Evolutionary conservation across 2,888 invertebrate genomes (phyloP).

Genomic region (Chydorus sphaericus): DNA sequence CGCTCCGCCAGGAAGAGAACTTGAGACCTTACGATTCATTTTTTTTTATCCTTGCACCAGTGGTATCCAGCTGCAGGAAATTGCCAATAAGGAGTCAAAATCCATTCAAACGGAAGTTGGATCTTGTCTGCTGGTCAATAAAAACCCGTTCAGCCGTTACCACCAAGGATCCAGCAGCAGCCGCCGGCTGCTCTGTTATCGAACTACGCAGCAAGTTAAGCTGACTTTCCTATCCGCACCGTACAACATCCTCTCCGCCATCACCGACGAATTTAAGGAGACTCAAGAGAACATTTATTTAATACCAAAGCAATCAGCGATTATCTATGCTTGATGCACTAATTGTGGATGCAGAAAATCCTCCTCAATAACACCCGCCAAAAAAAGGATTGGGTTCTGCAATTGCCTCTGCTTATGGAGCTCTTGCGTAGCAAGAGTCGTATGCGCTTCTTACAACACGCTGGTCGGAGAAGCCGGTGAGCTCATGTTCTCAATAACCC

Average conservation of each 20-base stretch:
- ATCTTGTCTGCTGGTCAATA: conserved; percentile 45
- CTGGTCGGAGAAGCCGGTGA: no score
- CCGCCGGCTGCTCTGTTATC: not conserved
- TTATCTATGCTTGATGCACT: not conserved
- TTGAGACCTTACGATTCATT: not conserved
- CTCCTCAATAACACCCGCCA: not conserved
- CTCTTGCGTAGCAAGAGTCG: not conserved
- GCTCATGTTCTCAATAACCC: no score
- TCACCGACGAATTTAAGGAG: conserved; percentile 7
- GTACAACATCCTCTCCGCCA: conserved; percentile 12
- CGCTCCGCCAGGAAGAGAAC: not conserved
- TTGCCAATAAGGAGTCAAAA: not conserved
- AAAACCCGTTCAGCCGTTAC: conserved; percentile 53
- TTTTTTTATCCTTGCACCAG: not conserved
- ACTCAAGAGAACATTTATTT: not conserved
- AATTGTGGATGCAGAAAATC: not conserved
- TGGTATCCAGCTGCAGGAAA: not conserved
- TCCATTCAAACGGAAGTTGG: conserved; percentile 1
- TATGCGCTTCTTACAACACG: not conserved
- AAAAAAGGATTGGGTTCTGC: conserved; percentile 2
- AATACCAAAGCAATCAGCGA: not conserved
- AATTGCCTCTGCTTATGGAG: not conserved
- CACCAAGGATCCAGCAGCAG: not conserved
- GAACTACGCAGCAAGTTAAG: not conserved
- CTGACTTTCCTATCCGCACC: no score